Percentiles rank a stretch among this genome's conserved stretches.
Evolutionary conservation across 2,113 vertebrate genomes (phyloP).

Genomic region (Chloropsis cyanopogon): DNA sequence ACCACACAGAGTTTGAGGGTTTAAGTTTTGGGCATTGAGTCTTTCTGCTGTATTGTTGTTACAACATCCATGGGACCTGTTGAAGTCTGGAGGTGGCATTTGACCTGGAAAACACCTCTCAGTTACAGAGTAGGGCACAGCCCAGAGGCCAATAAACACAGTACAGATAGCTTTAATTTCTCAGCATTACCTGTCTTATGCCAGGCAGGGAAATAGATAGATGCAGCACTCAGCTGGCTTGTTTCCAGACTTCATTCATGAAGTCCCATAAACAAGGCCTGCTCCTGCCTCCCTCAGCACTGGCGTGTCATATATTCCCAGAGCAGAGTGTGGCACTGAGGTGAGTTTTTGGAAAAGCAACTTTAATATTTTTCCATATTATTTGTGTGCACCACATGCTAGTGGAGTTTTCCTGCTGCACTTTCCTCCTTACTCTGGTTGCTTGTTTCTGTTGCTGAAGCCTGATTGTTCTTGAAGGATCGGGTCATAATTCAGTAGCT

Average conservation of each 20-base stretch:
- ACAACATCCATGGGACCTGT: not conserved
- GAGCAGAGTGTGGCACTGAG: not conserved
- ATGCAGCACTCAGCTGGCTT: not conserved
- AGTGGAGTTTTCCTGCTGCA: not conserved
- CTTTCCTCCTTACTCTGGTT: not conserved
- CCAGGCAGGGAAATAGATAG: not conserved
- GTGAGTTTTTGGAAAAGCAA: not conserved
- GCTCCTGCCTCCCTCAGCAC: not conserved
- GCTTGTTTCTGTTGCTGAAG: not conserved
- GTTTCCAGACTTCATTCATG: not conserved
- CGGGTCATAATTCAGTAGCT: not conserved
- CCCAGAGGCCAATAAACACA: not conserved
- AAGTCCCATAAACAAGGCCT: not conserved
- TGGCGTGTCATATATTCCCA: not conserved
- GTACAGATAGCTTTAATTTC: not conserved
- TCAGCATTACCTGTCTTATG: not conserved
- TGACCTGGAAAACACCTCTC: not conserved
- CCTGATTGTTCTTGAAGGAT: not conserved
- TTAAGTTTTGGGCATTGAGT: not conserved
- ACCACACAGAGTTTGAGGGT: not conserved
- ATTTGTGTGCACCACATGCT: rapidly evolving
- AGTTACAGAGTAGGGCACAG: not conserved
- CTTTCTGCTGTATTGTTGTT: not conserved
- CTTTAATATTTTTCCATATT: rapidly evolving
- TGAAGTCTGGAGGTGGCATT: not conserved